Base-by-base conservation (phyloP, 2,888 invertebrate species). In the Ferdinandea cuprea region DNA sequence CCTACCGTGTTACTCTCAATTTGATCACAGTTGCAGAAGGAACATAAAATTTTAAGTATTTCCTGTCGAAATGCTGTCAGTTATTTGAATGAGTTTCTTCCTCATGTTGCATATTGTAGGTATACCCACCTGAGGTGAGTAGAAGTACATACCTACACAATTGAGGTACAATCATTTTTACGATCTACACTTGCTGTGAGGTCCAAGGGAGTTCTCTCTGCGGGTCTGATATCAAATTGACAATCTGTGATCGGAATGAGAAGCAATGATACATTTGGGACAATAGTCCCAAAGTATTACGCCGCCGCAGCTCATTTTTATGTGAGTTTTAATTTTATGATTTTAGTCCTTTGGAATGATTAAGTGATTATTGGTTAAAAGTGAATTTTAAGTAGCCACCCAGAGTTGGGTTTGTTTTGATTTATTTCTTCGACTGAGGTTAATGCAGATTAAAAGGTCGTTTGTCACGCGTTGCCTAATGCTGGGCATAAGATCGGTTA, bases 181-280 rank as follows among this genome's bases (percentile, higher is more conserved):
- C 11, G 42, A 59, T 59, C 71, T 40, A n/a, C 58, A 40, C 58
- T 59, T 21, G 40, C 40, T 71, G 71, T 71, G 71, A 59, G 71
- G 71, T 71, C 71, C 42, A 48, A 6, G 40, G 59, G 30, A 50
- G 17, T n/a, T 17, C 30, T 13, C 25, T 21, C 48, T 59, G 48
- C 50, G 50, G 59, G 59, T 42, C 11, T 8, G 1, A 32, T 59
- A 58, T 69, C 46, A 19, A 7, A 13, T 9, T 28, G 50, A 59
- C 37, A 50, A 71, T 59, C 58, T 46, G 11, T 17, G 40, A 19
- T 54, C 19, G 9, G 56, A 56, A 56, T 56, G 35, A 15, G 2
- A 21, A 30, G 11, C 28, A 15, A 0, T 35, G 13, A 37, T 5
- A 19, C 8, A 9, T 1, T 1, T 8, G 3, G 52, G 3, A 28